Conservation (phyloP, 23 tunicate species). For the Trididemnum nubilum region DNA sequence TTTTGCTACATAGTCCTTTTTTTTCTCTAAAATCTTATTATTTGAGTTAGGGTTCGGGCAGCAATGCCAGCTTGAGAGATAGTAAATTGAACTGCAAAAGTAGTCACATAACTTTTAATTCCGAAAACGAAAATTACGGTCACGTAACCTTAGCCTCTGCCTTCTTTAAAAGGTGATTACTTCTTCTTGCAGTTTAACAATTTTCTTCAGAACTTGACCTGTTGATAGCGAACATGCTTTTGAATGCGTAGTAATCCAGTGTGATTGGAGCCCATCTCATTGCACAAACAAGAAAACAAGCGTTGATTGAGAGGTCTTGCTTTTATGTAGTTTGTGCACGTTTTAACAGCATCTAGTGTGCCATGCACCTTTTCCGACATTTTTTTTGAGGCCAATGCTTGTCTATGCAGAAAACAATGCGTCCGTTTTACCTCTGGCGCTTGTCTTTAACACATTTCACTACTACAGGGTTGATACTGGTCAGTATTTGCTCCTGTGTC, state of each 20-base stretch:
- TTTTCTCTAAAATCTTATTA: too few relatives aligned
- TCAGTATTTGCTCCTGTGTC: constrained; percentile 51
- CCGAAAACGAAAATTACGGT: too few relatives aligned
- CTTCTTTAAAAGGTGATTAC: constrained; percentile 29
- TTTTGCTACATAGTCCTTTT: too few relatives aligned
- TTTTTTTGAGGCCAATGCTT: constrained; percentile 43
- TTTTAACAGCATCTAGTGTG: constrained; percentile 22
- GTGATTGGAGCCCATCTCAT: constrained; percentile 45
- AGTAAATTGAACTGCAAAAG: too few relatives aligned
- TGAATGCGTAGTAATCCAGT: constrained; percentile 36
- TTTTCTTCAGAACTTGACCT: constrained; percentile 33
- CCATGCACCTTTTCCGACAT: constrained; percentile 19
- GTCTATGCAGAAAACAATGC: constrained; percentile 59
- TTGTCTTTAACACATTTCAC: constrained; percentile 33
- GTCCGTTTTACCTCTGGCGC: constrained; percentile 30
- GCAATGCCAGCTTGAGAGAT: too few relatives aligned
- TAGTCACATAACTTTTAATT: too few relatives aligned
- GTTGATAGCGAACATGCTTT: constrained; percentile 33
- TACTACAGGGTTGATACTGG: constrained; percentile 41
- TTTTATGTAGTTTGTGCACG: constrained; percentile 45
- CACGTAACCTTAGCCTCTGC: too few relatives aligned
- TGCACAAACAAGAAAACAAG: constrained; percentile 45
- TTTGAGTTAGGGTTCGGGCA: too few relatives aligned
- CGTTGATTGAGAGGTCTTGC: constrained; percentile 46
- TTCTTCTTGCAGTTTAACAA: constrained; percentile 48